Evolutionary conservation across 2,113 vertebrate genomes (phyloP).

Genomic region (Pseudorasbora parva): DNA sequence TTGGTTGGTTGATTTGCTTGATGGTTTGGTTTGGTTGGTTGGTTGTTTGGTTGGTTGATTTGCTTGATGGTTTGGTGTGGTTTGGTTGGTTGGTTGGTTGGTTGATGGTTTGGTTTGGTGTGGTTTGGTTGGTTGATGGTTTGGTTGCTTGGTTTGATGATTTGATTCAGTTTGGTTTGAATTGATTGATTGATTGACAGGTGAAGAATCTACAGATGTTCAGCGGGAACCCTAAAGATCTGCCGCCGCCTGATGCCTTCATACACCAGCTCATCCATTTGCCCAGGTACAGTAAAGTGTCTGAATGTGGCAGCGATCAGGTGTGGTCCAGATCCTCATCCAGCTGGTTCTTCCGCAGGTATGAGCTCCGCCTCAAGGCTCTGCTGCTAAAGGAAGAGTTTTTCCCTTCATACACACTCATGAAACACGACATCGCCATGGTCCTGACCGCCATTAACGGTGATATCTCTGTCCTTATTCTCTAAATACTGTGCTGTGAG

Average conservation of each 20-base stretch:
- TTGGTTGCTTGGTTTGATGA: conserved; percentile 64
- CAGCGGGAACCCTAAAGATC: conserved; percentile 80
- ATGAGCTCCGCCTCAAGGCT: conserved; percentile 84
- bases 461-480: conserved; percentile 59
- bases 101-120: conserved; percentile 63
- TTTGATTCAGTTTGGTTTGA: neutral
- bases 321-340: neutral
- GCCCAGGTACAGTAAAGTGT: conserved; percentile 82
- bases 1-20: conserved; percentile 36
- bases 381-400: conserved; percentile 93
- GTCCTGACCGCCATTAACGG: conserved; percentile 83
- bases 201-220: conserved; percentile 86
- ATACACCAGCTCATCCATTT: conserved; percentile 85
- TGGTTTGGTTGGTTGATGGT: neutral
- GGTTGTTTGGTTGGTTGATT: conserved; percentile 39
- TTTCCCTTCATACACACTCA: conserved; percentile 76
- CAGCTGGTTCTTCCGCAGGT: conserved; percentile 71
- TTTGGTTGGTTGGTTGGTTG: conserved; percentile 67
- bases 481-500: neutral
- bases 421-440: conserved; percentile 79
- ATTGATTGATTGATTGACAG: conserved; percentile 68
- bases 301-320: neutral
- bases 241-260: conserved; percentile 89
- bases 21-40: conserved; percentile 46
- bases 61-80: conserved; percentile 43